These are phyloP conservation scores for Hydrolagus affinis DNA, from an alignment of 2,113 vertebrate species.

Conservation along the genomic window DNA sequence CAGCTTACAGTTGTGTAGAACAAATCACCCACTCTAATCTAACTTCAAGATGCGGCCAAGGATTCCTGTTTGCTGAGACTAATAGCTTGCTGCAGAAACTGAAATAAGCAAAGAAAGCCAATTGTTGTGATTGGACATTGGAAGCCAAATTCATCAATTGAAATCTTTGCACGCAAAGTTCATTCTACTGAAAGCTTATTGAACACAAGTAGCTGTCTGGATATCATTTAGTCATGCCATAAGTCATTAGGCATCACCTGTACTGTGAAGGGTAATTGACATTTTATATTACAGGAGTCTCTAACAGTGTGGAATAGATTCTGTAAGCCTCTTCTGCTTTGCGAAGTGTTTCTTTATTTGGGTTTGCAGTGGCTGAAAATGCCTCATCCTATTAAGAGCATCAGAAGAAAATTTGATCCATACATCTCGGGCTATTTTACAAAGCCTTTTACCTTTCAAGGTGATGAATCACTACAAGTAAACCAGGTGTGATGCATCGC, in stretches of 20 bases:
- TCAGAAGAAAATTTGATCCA: background rate
- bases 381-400: background rate
- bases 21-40: background rate
- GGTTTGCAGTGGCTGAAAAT: background rate
- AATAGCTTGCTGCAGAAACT: background rate
- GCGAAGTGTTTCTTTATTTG: background rate
- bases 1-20: background rate
- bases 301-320: constrained; percentile 16
- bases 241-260: constrained; percentile 36
- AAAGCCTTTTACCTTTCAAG: too few species aligned
- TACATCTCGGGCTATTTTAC: background rate
- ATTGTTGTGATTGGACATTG: background rate
- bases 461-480: background rate
- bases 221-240: constrained; percentile 36
- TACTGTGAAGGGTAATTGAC: constrained; percentile 39
- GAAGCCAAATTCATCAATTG: background rate
- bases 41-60: too few species aligned
- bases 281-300: constrained; percentile 35
- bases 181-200: constrained; percentile 8
- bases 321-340: background rate
- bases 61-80: background rate
- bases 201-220: constrained; percentile 34
- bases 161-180: background rate
- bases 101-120: background rate
- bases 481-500: too few species aligned